A percentile compares a stretch with the other conserved stretches of the same genome.
phyloP scores from a whole-genome alignment of 2,113 vertebrate species.

The Toxotes chatareus region DNA sequence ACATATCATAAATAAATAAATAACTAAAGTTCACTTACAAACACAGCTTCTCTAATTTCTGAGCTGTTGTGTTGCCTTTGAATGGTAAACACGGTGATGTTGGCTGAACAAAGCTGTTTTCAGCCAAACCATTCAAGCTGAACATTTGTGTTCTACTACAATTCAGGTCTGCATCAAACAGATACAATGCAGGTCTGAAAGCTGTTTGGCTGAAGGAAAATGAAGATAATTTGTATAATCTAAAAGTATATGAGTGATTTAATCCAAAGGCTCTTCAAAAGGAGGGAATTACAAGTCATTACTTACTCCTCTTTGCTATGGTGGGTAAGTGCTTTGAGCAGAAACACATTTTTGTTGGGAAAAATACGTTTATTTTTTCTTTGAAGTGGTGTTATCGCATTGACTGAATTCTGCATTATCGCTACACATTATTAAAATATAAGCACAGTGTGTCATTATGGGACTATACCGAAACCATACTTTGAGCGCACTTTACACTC shows the following conservation, averaged over 20 bases:
- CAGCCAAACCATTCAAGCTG: slow-evolving; percentile 14
- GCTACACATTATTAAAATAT: background rate
- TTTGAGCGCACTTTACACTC: background rate
- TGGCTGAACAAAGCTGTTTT: slow-evolving; percentile 50
- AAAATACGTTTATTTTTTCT: background rate
- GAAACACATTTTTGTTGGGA: background rate
- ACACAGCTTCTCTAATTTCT: slow-evolving; percentile 22
- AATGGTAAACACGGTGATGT: slow-evolving; percentile 16
- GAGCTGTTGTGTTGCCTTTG: background rate
- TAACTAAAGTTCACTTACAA: background rate
- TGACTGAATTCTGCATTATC: background rate
- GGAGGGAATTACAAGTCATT: slow-evolving; percentile 8
- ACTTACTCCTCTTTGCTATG: background rate
- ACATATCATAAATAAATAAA: too few species aligned
- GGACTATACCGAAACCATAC: background rate
- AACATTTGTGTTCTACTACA: slow-evolving; percentile 36
- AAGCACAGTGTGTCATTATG: background rate
- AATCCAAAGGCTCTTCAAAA: slow-evolving; percentile 41
- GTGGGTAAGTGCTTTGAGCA: background rate
- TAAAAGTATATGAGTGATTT: slow-evolving; percentile 27
- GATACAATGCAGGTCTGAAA: slow-evolving; percentile 22
- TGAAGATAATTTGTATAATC: slow-evolving; percentile 44
- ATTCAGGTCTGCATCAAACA: slow-evolving; percentile 38
- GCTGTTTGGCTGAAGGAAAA: slow-evolving; percentile 18
- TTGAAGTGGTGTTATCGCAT: background rate